phyloP scores from a whole-genome alignment of 2,888 invertebrate genomes.

The Drosophila colorata region DNA sequence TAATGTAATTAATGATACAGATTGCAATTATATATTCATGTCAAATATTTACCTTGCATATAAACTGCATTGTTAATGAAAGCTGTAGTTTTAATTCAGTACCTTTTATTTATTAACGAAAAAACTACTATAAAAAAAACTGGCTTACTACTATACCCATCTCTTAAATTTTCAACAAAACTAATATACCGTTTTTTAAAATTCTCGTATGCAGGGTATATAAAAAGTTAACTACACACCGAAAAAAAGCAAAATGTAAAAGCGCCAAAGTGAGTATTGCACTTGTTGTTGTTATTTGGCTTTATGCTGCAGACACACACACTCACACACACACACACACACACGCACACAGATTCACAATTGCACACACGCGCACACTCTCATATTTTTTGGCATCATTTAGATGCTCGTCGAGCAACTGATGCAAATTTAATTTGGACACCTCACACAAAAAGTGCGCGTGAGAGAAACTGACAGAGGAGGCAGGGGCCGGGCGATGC shows the following conservation, averaged over 20 bases:
- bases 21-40: not conserved
- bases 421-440: conserved; percentile 82
- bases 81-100: not conserved
- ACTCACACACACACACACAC: conserved; percentile 18
- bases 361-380: conserved; percentile 23
- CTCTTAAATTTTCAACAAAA: not conserved
- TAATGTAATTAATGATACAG: no score
- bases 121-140: not conserved
- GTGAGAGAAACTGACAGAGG: conserved; percentile 18
- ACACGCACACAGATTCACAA: conserved; percentile 17
- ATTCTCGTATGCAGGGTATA: conserved; percentile 25
- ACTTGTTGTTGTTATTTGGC: conserved; percentile 51
- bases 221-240: conserved; percentile 40
- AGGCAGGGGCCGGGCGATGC: not conserved
- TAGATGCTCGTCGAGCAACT: conserved; percentile 81
- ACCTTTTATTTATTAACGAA: no score
- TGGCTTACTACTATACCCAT: not conserved
- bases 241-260: conserved; percentile 57
- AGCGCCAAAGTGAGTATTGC: conserved; percentile 71
- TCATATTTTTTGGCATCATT: conserved; percentile 77
- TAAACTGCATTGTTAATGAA: not conserved
- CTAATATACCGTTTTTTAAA: not conserved
- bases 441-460: conserved; percentile 72
- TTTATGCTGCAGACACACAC: conserved; percentile 48
- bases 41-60: not conserved